A percentile compares a stretch with the other conserved stretches of the same genome.
Evolutionary conservation across 92 coral and sea anemone genomes (phyloP).

Genomic region (Umimayanthus chanpuru): DNA sequence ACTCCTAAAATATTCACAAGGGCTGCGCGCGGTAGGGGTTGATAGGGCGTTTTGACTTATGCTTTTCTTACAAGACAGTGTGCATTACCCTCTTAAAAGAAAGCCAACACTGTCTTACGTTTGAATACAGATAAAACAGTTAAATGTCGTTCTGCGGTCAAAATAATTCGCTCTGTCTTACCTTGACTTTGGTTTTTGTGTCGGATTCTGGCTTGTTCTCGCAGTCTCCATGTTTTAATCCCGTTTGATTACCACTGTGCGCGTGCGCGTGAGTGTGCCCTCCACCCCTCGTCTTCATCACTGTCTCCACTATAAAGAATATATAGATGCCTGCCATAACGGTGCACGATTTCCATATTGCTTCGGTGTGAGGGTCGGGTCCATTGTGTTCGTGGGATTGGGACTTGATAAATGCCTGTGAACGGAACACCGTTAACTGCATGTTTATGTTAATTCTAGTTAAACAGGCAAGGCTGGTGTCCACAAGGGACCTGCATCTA

Average conservation of each 20-base stretch:
- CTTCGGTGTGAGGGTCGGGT: constrained; percentile 53
- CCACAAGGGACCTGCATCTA: no score
- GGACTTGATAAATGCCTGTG: constrained; percentile 45
- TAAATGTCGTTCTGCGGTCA: background rate
- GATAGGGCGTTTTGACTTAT: no score
- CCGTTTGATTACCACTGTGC: background rate
- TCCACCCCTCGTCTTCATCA: constrained; percentile 60
- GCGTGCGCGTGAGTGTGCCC: constrained; percentile 23
- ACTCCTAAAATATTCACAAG: no score
- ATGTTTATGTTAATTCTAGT: no score
- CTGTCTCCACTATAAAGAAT: constrained; percentile 82
- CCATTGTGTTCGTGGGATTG: constrained; percentile 18
- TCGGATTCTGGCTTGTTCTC: background rate
- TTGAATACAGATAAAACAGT: background rate
- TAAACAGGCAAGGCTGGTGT: no score
- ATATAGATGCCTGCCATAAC: constrained; percentile 88
- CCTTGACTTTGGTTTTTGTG: background rate
- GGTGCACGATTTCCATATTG: constrained; percentile 80
- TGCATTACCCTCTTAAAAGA: no score
- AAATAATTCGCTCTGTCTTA: background rate
- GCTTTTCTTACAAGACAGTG: no score
- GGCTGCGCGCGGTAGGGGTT: no score
- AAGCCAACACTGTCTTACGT: no score
- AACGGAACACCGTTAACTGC: background rate
- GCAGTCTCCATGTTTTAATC: background rate